Evolutionary conservation across 2,113 vertebrate genomes (phyloP), one percentile per base, ranked within the genome.

Genomic region (Petroica traversi): DNA sequence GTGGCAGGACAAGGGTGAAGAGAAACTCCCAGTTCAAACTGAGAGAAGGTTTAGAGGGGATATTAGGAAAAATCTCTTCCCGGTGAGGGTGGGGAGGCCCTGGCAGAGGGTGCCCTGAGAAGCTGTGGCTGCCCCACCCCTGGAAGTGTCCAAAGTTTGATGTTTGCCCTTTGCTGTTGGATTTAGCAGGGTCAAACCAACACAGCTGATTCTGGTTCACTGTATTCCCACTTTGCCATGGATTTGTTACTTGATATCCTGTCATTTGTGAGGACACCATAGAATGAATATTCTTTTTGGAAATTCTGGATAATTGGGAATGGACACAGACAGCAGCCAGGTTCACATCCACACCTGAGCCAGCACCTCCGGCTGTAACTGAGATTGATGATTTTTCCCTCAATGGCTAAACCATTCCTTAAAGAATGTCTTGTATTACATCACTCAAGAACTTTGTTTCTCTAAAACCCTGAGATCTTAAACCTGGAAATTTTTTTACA

Each of bases 331-430:
- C 19, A 75, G 10, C 1, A 3, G 43, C 9, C 66, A 66, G 26
- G 14, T 2, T 23, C 36, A 19, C 14, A 1, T 0, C 6, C 3
- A 1, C 49, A 40, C 71, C 51, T 3, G 4, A 75, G 22, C 20
- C 72, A 72, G 43, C 63, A 45, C 9, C 54, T 73, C 33, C 73
- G 62, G 43, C 34, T 43, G 4, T 4, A 58, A 1, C 34, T 24
- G 40, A 38, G 12, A 11, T 1, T 12, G 36, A 16, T 7, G 26
- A 9, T 18, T 38, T 48, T 17, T 33, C 62, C 33, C 54, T 19
- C n/a, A 28, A 2, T 0, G 52, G 13, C 24, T 26, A 38, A 38
- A 7, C 33, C 26, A 11, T 43, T 64, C 49, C 34, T 59, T 38
- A 41, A 22, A 4, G 18, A 11, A 22, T 62, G 8, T 14, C 46